phyloP scores from a whole-genome alignment of 2,113 vertebrate genomes.

The Pedionomus torquatus region DNA sequence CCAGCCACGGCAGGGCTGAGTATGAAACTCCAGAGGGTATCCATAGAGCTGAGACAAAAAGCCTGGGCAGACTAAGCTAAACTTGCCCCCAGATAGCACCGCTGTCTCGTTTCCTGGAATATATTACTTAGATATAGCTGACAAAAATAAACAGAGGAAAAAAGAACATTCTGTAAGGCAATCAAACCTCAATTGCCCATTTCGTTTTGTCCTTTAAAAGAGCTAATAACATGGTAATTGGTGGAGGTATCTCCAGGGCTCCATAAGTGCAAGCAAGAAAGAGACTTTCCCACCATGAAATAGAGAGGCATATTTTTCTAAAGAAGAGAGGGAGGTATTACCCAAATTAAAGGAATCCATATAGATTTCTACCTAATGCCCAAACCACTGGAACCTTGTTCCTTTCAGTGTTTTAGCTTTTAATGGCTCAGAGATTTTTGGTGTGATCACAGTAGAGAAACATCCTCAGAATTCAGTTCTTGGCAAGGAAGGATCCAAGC shows the following conservation, averaged over 20 bases:
- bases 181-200: background rate
- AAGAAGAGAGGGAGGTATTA: background rate
- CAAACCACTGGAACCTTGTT: background rate
- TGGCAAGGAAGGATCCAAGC: background rate
- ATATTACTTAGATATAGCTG: background rate
- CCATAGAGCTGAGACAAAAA: background rate
- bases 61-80: background rate
- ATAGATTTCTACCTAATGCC: background rate
- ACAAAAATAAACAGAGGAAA: constrained; percentile 7
- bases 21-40: background rate
- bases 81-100: background rate
- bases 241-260: constrained; percentile 24
- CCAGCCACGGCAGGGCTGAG: background rate
- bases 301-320: background rate
- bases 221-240: constrained; percentile 27
- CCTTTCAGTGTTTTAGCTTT: background rate
- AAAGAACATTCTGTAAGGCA: constrained; percentile 1
- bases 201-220: constrained; percentile 31
- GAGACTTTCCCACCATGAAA: background rate
- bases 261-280: background rate
- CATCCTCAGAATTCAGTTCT: background rate
- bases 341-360: background rate
- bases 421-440: background rate
- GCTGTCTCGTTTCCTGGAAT: background rate
- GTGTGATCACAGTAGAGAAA: background rate